Evolutionary conservation across 2,113 vertebrate genomes (phyloP).

Genomic region (Gymnorhina tibicen): DNA sequence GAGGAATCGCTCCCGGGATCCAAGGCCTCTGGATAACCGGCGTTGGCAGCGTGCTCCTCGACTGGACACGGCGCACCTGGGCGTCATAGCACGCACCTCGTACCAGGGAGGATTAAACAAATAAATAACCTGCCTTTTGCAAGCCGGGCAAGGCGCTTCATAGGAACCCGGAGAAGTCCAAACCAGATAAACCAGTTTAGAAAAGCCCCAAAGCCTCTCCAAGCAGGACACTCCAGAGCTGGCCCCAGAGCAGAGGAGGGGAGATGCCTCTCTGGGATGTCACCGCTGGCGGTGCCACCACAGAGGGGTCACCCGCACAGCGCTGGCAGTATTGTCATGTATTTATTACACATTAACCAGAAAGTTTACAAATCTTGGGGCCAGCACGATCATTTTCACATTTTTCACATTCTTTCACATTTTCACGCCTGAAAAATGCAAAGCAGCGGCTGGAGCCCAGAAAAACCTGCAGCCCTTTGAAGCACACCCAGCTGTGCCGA

Average conservation of each 20-base stretch:
- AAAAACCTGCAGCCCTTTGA: background rate
- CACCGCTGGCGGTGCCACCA: background rate
- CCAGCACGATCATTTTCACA: slow-evolving; percentile 28
- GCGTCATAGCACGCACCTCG: background rate
- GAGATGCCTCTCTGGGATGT: background rate
- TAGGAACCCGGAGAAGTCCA: background rate
- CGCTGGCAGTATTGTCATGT: background rate
- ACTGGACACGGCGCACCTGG: background rate
- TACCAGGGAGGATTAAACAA: background rate
- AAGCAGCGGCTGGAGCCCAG: background rate
- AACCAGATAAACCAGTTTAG: slow-evolving; percentile 33
- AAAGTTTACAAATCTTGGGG: slow-evolving; percentile 44
- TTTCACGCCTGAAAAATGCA: slow-evolving; percentile 5
- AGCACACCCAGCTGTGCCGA: background rate
- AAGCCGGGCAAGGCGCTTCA: background rate
- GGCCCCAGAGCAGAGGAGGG: background rate
- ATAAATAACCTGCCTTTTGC: background rate
- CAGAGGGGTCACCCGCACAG: background rate
- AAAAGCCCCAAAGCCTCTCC: background rate
- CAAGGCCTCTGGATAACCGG: rapidly evolving
- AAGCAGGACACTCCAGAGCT: background rate
- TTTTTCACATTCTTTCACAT: slow-evolving; percentile 56
- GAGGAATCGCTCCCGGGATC: background rate
- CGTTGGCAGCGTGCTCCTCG: background rate
- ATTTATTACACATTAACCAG: slow-evolving; percentile 55